Percentiles rank a stretch among this genome's conserved stretches.
These are phyloP conservation scores for Mizuhopecten yessoensis DNA, from an alignment of 1,140 invertebrate species.

Conservation along the genomic window DNA sequence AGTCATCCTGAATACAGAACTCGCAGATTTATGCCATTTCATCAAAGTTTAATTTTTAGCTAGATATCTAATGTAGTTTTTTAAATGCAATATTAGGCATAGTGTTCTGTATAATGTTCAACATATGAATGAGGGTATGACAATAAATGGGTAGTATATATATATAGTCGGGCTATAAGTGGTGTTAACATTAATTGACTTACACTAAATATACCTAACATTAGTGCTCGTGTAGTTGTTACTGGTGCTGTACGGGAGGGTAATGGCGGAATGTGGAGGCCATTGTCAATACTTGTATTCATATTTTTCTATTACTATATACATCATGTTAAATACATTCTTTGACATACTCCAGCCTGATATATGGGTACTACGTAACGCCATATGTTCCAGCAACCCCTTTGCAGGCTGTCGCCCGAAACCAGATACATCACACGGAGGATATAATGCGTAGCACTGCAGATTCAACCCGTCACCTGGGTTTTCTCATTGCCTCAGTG, in stretches of 20 bases:
- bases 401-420: not conserved
- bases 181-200: too few relatives aligned
- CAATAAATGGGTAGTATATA: not conserved
- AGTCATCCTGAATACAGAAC: not conserved
- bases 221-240: too few relatives aligned
- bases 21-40: not conserved
- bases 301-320: not conserved
- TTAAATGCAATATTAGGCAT: not conserved
- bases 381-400: not conserved
- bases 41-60: not conserved
- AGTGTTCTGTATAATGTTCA: not conserved
- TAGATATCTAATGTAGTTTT: not conserved
- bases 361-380: not conserved
- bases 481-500: not conserved
- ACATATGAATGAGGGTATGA: not conserved
- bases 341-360: not conserved
- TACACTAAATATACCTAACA: too few relatives aligned
- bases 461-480: not conserved
- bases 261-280: too few relatives aligned
- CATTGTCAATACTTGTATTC: not conserved
- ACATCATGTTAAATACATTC: not conserved
- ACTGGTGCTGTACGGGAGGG: too few relatives aligned
- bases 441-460: not conserved
- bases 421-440: not conserved
- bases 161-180: not conserved